Percentiles rank a stretch among this genome's conserved stretches.
Evolutionary conservation across 2,888 invertebrate genomes (phyloP).

Genomic region (Noctua pronuba): DNA sequence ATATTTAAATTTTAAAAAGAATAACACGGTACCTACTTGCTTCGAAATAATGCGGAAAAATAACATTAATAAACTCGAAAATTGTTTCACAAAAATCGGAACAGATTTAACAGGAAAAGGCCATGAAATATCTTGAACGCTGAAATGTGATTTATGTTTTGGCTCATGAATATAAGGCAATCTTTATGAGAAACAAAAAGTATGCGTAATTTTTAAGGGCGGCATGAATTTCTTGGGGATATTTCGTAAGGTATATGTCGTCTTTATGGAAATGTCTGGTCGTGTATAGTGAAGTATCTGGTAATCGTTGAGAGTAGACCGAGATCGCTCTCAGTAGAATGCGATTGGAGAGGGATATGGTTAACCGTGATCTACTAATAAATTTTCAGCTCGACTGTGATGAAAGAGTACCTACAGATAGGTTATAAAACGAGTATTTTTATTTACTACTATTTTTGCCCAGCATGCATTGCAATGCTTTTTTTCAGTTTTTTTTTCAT

Average conservation of each 20-base stretch:
- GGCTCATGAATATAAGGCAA: constrained; percentile 47
- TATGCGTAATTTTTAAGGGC: constrained; percentile 40
- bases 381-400: neutral
- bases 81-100: constrained; percentile 11
- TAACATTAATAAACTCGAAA: neutral
- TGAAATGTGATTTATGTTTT: constrained; percentile 37
- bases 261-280: neutral
- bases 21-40: neutral
- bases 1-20: neutral
- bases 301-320: neutral
- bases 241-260: neutral
- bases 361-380: neutral
- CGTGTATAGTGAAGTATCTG: neutral
- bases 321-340: neutral
- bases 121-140: constrained; percentile 34
- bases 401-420: neutral
- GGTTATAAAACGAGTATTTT: neutral
- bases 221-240: constrained; percentile 13
- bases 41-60: neutral
- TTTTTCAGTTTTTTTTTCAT: neutral
- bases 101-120: constrained; percentile 24
- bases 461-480: no score
- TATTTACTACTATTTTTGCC: neutral
- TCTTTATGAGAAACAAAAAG: constrained; percentile 26
- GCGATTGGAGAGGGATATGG: neutral